Base-by-base conservation (phyloP, 2,113 vertebrate species). In the Podarcis muralis region DNA sequence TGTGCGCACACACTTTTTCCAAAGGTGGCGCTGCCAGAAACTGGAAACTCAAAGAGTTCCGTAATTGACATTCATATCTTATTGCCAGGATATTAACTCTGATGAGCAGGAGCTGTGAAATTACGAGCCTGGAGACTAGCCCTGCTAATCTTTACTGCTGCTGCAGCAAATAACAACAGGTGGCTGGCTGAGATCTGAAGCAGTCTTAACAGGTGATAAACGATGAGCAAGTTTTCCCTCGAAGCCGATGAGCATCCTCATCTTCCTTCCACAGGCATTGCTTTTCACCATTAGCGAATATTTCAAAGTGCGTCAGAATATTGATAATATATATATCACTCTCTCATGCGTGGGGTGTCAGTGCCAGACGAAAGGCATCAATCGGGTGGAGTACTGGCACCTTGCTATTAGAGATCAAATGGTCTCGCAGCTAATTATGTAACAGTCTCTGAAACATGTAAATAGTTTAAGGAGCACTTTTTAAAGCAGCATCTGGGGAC, bases 81-180 rank as follows among this genome's bases (percentile, higher is more conserved):
- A 90, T 82, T 91, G 91, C 75, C 78, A 92, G 85, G 71, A 86
- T 92, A 85, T 92, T 93, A 93, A 90, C 57, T 89, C 90, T 87
- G 6, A 5, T 16, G 78, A 94, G 30, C 91, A 93, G 91, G 90
- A 95, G 69, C 82, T 89, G 72, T 82, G 92, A 95, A 94, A 94
- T 94, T 5, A 93, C 91, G 89, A 93, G 88, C 85, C 92, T 94
- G 78, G 6, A 93, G 85, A 87, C 93, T 93, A 81, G 15, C 66
- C 62, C 71, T 90, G 85, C 78, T 94, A 94, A 91, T 92, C 79
- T 69, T 87, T 93, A 92, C 92, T 91, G 84, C 89, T 92, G 0
- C 88, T 94, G 91, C 91, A 12, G 68, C 81, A 92, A 95, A 91
- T 94, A 94, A 93, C 65, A 83, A 83, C 90, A 95, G 90, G 94